Base-by-base conservation (phyloP, 2,888 invertebrate genomes). In the Chymomyza caudatula region DNA sequence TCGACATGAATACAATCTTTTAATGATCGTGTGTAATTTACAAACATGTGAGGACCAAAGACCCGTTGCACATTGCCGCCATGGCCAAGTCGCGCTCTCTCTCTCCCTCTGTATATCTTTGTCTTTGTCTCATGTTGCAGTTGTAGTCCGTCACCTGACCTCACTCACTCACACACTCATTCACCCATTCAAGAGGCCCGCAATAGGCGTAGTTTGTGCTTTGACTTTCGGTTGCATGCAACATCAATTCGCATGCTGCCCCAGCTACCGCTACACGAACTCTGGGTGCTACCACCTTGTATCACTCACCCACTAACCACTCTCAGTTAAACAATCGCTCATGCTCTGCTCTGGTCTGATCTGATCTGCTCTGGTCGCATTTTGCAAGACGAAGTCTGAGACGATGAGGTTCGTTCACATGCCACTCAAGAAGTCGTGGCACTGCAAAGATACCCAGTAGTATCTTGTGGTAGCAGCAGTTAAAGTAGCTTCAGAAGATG, bases 21-120 rank as follows among this genome's bases (percentile, higher is more conserved):
- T 85, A 88, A 86, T 88, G 86, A 87, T 86, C 86, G 88, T 86
- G 88, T 85, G 87, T 88, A 88, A 88, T 88, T 88, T 88, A 74
- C 73, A 80, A 87, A 74, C 77, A 80, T 83, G 71, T 77, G 83
- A 73, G 65, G 67, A 71, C 19, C 51, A 20, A 20, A 20, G 17
- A 20, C 51, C 19, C 29, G 29, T 37, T 37, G 29, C 29, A 37
- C 29, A 37, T 37, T 37, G 29, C 29, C 29, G 29, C 29, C 29
- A 37, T 37, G 29, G 29, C 29, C 29, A 37, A 37, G 29, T 37
- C 29, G 1, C 29, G 8, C 29, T 11, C 29, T 37, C 29, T 11
- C 29, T 5, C 25, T 5, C 25, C 1, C 25, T 25, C 25, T 1
- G 1, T 25, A 4, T 4, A n/a, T n/a, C n/a, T n/a, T n/a, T n/a